Percentiles rank a stretch among this genome's conserved stretches.
phyloP scores from a whole-genome alignment of 2,113 vertebrate species.

The Chrysochloris asiatica region DNA sequence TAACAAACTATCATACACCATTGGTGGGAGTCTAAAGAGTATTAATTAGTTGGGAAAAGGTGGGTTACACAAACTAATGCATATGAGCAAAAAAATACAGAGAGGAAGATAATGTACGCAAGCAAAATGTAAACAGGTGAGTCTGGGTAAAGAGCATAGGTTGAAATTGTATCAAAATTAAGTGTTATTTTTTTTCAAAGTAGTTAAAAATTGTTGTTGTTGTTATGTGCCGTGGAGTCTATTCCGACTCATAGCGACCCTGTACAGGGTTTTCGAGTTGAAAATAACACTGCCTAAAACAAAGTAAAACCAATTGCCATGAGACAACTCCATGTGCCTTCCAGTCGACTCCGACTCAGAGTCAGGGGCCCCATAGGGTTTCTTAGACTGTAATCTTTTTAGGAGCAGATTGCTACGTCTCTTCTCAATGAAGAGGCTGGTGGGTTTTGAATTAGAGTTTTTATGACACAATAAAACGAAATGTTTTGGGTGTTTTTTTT shows the following conservation, averaged over 20 bases:
- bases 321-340: not conserved
- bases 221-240: too few relatives aligned
- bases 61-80: not conserved
- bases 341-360: not conserved
- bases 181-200: not conserved
- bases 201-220: too few relatives aligned
- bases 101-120: accelerated
- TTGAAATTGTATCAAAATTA: not conserved
- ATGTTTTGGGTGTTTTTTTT: too few relatives aligned
- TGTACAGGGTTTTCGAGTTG: too few relatives aligned
- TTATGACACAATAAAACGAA: too few relatives aligned
- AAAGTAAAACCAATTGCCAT: not conserved
- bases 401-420: too few relatives aligned
- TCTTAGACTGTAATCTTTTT: too few relatives aligned
- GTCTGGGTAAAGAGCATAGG: accelerated
- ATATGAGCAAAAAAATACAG: accelerated
- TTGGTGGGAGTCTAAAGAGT: not conserved
- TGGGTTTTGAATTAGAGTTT: too few relatives aligned
- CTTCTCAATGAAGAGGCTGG: too few relatives aligned
- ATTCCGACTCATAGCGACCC: too few relatives aligned
- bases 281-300: not conserved
- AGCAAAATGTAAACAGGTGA: too few relatives aligned
- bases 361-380: too few relatives aligned
- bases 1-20: not conserved
- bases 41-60: accelerated